phyloP scores from a whole-genome alignment of 2,113 vertebrate species.

The Lepus americanus region DNA sequence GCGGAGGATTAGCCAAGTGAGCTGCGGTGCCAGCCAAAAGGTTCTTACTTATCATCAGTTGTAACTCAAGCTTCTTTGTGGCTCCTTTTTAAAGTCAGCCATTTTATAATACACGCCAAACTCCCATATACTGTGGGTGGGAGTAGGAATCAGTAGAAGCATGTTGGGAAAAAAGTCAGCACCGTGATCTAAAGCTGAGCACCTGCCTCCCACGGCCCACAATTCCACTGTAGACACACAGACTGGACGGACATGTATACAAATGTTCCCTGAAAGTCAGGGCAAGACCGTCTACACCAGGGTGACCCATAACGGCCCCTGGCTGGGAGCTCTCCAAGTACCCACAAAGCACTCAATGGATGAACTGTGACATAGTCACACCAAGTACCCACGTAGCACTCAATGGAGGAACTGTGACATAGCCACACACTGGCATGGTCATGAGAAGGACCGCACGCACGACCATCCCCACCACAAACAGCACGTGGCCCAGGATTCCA shows the following conservation, averaged over 20 bases:
- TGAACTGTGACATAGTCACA: background rate
- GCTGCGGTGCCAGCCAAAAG: no score
- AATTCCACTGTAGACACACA: background rate
- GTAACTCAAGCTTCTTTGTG: slow-evolving; percentile 15
- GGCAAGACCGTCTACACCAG: background rate
- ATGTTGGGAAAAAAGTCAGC: background rate
- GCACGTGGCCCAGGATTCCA: background rate
- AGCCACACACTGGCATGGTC: background rate
- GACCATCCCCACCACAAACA: background rate
- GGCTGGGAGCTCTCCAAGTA: background rate
- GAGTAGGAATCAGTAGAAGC: background rate
- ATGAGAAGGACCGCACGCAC: background rate
- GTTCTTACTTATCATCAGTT: background rate
- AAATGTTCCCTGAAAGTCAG: background rate
- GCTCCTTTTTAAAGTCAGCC: slow-evolving; percentile 5
- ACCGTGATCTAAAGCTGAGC: slow-evolving; percentile 1
- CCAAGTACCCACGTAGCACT: background rate
- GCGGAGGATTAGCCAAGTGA: no score
- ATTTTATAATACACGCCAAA: background rate
- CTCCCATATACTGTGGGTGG: background rate
- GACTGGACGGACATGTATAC: background rate
- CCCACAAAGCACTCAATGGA: background rate
- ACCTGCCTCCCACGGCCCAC: background rate
- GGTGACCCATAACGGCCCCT: background rate
- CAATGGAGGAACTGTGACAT: background rate